A percentile compares a stretch with the other conserved stretches of the same genome.
phyloP scores from a whole-genome alignment of 2,888 invertebrate genomes.

The Rhyacophila evoluta region DNA sequence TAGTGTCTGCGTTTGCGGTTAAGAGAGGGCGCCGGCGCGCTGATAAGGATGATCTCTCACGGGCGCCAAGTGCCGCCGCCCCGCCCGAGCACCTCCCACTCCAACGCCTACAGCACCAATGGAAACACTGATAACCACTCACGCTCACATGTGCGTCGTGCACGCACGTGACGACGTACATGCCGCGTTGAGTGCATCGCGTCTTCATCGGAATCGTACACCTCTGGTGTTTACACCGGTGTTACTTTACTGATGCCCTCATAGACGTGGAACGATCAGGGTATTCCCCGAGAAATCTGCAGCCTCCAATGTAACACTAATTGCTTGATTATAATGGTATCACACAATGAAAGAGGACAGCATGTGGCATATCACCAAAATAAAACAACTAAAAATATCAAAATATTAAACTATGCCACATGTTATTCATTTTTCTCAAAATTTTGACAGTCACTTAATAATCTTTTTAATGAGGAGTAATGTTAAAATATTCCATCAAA shows the following conservation, averaged over 20 bases:
- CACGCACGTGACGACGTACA: not conserved
- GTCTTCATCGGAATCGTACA: constrained; percentile 1
- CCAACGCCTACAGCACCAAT: constrained; percentile 27
- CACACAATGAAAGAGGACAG: too few species aligned
- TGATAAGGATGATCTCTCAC: constrained; percentile 98
- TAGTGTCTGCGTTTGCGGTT: constrained; percentile 69
- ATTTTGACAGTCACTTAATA: too few species aligned
- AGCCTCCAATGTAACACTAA: too few species aligned
- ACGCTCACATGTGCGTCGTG: not conserved
- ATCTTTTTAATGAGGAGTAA: too few species aligned
- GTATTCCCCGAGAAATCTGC: not conserved
- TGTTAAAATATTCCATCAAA: too few species aligned
- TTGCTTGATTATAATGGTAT: too few species aligned
- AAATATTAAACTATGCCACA: too few species aligned
- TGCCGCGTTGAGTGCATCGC: constrained; percentile 4
- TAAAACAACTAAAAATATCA: too few species aligned
- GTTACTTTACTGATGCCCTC: not conserved
- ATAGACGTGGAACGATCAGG: not conserved
- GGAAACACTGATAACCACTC: constrained; percentile 8
- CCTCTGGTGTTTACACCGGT: not conserved
- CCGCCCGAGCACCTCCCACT: constrained; percentile 82
- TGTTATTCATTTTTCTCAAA: too few species aligned
- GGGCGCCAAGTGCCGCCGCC: constrained; percentile 86
- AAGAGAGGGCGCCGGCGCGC: constrained; percentile 90
- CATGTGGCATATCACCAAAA: too few species aligned